Evolutionary conservation across 2,888 invertebrate species (phyloP).

Genomic region (Drosophila macrospina): DNA sequence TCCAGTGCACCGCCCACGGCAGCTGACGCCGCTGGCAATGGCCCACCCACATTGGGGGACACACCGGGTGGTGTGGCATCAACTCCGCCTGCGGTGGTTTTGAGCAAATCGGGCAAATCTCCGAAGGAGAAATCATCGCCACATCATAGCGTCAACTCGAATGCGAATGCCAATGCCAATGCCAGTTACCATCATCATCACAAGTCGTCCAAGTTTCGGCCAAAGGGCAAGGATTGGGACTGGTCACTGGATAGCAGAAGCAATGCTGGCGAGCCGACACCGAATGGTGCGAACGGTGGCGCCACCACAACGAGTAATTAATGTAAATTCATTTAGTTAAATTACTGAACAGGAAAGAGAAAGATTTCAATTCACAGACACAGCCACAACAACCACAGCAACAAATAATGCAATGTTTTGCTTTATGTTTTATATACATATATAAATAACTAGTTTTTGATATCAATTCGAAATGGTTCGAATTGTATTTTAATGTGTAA

Average conservation of each 20-base stretch:
- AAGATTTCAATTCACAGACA: constrained; percentile 19
- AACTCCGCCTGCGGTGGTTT: constrained; percentile 28
- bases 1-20: constrained; percentile 75
- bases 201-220: constrained; percentile 89
- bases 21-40: constrained; percentile 82
- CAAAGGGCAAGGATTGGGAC: constrained; percentile 91
- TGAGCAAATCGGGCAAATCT: constrained; percentile 57
- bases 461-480: constrained; percentile 21
- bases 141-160: constrained; percentile 50
- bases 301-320: constrained; percentile 77
- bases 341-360: constrained; percentile 55
- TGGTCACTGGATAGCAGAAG: constrained; percentile 86
- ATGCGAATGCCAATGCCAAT: constrained; percentile 18
- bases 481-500: constrained; percentile 54
- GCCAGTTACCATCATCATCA: constrained; percentile 84
- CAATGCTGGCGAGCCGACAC: constrained; percentile 64
- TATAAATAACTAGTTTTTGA: constrained; percentile 11
- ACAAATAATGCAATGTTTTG: constrained; percentile 45
- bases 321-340: constrained; percentile 79
- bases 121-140: constrained; percentile 67
- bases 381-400: constrained; percentile 29
- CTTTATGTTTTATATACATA: constrained; percentile 39
- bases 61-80: constrained; percentile 15
- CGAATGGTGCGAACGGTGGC: constrained; percentile 42
- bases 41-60: constrained; percentile 56